phyloP scores from a whole-genome alignment of 1,140 invertebrate species.

The Pseudomyrmex gracilis region DNA sequence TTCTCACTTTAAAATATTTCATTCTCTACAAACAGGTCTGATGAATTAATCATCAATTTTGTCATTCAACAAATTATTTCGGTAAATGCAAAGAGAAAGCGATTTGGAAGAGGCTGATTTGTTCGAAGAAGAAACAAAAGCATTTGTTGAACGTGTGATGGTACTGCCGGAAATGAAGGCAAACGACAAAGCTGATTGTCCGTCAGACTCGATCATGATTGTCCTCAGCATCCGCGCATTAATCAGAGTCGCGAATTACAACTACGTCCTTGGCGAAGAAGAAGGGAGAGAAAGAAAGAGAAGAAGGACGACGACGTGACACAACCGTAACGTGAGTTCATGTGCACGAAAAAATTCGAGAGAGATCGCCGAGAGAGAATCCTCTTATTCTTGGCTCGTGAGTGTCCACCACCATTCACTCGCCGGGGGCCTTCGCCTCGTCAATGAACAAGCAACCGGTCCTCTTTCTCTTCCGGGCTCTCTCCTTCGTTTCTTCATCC shows the following conservation, averaged over 20 bases:
- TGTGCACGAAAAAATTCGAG: constrained; percentile 52
- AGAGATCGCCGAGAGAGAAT: constrained; percentile 28
- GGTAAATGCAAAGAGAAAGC: not conserved
- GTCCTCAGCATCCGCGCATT: constrained; percentile 55
- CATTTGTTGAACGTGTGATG: constrained; percentile 26
- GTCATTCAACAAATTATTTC: not conserved
- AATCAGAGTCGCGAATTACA: constrained; percentile 52
- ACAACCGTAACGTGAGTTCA: constrained; percentile 52
- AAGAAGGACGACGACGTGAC: constrained; percentile 49
- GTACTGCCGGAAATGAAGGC: constrained; percentile 47
- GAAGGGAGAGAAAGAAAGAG: not conserved
- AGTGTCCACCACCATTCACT: constrained; percentile 61
- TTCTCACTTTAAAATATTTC: not conserved
- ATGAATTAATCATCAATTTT: constrained; percentile 52
- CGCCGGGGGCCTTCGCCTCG: constrained; percentile 41
- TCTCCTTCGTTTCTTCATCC: constrained; percentile 24
- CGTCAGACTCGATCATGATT: constrained; percentile 43
- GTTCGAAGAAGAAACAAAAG: constrained; percentile 14
- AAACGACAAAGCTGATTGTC: constrained; percentile 27
- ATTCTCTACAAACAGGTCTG: not conserved
- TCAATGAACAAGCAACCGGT: constrained; percentile 70
- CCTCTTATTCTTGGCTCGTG: constrained; percentile 15
- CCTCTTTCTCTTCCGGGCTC: constrained; percentile 61
- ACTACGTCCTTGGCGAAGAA: not conserved
- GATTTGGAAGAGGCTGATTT: not conserved